A percentile compares a stretch with the other conserved stretches of the same genome.
phyloP scores from a whole-genome alignment of 2,888 invertebrate genomes.

The Drosophila anomalata region DNA sequence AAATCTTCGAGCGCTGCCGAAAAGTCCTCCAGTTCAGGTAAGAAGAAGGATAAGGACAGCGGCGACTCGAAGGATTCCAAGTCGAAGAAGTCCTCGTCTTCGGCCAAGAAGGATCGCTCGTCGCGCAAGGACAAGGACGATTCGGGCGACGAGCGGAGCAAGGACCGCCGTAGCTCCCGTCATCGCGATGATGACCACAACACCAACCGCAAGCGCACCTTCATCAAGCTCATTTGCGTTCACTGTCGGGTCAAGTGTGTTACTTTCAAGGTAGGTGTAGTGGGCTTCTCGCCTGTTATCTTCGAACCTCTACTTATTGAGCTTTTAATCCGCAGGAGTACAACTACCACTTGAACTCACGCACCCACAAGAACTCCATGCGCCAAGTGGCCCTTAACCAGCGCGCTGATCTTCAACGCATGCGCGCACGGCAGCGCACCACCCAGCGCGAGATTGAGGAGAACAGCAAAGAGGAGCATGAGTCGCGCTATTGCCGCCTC shows the following conservation, averaged over 20 bases:
- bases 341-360: slow-evolving; percentile 89
- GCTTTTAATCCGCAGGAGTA: slow-evolving; percentile 86
- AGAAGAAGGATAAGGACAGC: slow-evolving; percentile 82
- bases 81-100: slow-evolving; percentile 67
- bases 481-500: slow-evolving; percentile 89
- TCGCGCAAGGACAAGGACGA: slow-evolving; percentile 74
- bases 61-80: slow-evolving; percentile 77
- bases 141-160: slow-evolving; percentile 80
- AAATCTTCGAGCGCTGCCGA: slow-evolving; percentile 56
- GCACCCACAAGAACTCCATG: slow-evolving; percentile 90
- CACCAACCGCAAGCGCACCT: slow-evolving; percentile 81
- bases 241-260: slow-evolving; percentile 90
- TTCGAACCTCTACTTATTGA: background rate
- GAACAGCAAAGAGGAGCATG: slow-evolving; percentile 86
- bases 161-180: slow-evolving; percentile 66
- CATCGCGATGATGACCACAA: slow-evolving; percentile 75
- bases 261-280: slow-evolving; percentile 87
- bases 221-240: slow-evolving; percentile 90
- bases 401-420: slow-evolving; percentile 89
- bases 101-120: slow-evolving; percentile 71
- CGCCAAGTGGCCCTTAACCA: slow-evolving; percentile 89
- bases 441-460: slow-evolving; percentile 92
- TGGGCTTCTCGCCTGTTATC: too few relatives aligned
- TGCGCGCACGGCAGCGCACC: slow-evolving; percentile 91
- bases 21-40: slow-evolving; percentile 75